phyloP scores from a whole-genome alignment of 2,113 vertebrate genomes.

The Taxidea taxus region DNA sequence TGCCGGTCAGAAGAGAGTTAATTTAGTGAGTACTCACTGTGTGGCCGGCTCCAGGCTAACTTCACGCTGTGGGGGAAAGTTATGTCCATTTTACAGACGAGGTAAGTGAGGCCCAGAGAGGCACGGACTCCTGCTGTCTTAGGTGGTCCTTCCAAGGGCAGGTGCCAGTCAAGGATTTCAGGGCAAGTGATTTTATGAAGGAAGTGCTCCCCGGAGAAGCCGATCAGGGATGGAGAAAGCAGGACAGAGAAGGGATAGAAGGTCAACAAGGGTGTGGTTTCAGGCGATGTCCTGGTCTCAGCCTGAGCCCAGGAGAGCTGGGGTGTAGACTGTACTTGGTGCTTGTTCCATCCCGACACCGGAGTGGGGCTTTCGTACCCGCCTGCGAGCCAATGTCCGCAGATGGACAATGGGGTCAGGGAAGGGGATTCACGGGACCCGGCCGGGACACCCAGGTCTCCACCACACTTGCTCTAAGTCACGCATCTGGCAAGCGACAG shows the following conservation, averaged over 20 bases:
- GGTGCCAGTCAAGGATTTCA: not conserved
- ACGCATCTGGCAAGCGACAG: not conserved
- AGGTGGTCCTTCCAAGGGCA: not conserved
- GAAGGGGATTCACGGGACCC: not conserved
- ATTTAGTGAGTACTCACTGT: not conserved
- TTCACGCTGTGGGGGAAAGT: not conserved
- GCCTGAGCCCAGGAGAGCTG: not conserved
- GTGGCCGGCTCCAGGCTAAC: too few species aligned
- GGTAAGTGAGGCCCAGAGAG: not conserved
- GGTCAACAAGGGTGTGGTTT: rapidly evolving
- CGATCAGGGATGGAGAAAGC: not conserved
- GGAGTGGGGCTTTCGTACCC: not conserved
- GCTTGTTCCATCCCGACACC: not conserved
- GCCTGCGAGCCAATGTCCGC: too few species aligned
- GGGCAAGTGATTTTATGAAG: not conserved
- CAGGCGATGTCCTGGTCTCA: rapidly evolving
- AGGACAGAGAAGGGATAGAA: not conserved
- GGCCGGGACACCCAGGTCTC: not conserved
- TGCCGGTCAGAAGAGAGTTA: not conserved
- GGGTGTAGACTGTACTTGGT: rapidly evolving
- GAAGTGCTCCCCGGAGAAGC: not conserved
- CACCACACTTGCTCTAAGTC: not conserved
- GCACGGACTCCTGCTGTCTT: not conserved
- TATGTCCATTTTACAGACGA: not conserved
- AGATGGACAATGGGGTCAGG: rapidly evolving